Conservation (phyloP, 2,888 invertebrate species). For the Phoenoteleia sp. region DNA sequence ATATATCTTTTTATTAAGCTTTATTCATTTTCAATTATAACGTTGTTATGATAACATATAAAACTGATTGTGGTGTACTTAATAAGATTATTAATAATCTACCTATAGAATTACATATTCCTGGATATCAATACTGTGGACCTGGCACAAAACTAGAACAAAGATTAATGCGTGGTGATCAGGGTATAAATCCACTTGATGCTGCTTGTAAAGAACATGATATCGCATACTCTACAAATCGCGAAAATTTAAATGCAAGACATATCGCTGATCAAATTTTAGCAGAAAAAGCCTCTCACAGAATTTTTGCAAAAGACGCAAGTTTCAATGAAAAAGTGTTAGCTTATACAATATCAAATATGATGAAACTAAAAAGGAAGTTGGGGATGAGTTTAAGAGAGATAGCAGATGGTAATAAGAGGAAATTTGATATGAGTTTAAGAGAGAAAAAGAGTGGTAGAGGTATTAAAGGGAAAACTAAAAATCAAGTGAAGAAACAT, state of each 20-base stretch:
- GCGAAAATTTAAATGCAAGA: constrained; percentile 48
- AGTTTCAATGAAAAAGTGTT: constrained; percentile 8
- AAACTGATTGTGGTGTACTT: background rate
- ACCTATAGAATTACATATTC: constrained; percentile 68
- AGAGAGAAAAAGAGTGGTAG: background rate
- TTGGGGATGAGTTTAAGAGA: constrained; percentile 20
- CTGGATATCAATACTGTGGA: constrained; percentile 79
- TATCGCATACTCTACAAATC: constrained; percentile 68
- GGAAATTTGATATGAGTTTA: no score
- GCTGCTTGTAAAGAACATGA: constrained; percentile 74
- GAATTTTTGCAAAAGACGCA: background rate
- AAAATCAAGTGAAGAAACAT: background rate
- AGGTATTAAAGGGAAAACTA: background rate
- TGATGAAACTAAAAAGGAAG: constrained; percentile 17
- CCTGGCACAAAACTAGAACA: constrained; percentile 77
- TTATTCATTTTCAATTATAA: background rate
- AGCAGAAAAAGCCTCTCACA: background rate
- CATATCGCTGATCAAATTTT: background rate
- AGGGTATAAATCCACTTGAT: constrained; percentile 76
- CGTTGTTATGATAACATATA: background rate
- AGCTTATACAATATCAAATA: constrained; percentile 4
- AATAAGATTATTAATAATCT: constrained; percentile 41
- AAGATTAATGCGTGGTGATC: constrained; percentile 75
- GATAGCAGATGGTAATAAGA: background rate
- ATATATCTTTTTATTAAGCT: background rate